Evolutionary conservation across 64 coral and sea anemone genomes (phyloP), one percentile per base, ranked within the genome.

Genomic region (Porites australiensis): DNA sequence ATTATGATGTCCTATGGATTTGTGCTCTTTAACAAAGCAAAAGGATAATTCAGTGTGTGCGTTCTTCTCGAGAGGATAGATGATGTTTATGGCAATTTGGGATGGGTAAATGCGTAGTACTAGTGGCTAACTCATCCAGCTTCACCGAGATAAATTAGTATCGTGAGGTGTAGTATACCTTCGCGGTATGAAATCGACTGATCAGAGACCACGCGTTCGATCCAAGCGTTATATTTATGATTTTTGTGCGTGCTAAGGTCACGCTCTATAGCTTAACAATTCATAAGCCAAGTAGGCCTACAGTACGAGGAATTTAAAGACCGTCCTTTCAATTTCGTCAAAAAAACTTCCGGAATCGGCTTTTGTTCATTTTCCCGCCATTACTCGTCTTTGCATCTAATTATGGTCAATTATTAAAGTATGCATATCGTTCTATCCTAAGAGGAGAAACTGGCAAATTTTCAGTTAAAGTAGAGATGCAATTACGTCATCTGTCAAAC

Each of bases 71-170:
- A 50, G 48, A 75, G 14, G 47, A 18, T 11, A 69, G n/a, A n/a
- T n/a, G n/a, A 67, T 84, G 81, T 68, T 84, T 84, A 68, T 84
- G 3, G 81, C 23, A 84, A 84, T 84, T 51, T 20, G 63, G 68
- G 81, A 4, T 11, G 4, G 16, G 18, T 14, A 75, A 19, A n/a
- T 50, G 10, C 16, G 37, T 81, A 81, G 21, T 11, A 57, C n/a
- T n/a, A n/a, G n/a, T n/a, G 53, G 6, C 11, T 3, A 57, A 8
- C 13, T 3, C 2, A 19, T 15, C 44, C 13, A 2, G 4, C 47
- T 15, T 47, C 47, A 2, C 46, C 61, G 13, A 6, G 51, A 51
- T 50, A n/a, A n/a, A n/a, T n/a, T 47, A 14, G 16, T 44, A 51
- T 50, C 72, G 10, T 50, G 72, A 49, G 73, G 45, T 51, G 5